These are phyloP conservation scores for Vespertilio murinus DNA, from an alignment of 2,797 vertebrate species.

Conservation along the genomic window DNA sequence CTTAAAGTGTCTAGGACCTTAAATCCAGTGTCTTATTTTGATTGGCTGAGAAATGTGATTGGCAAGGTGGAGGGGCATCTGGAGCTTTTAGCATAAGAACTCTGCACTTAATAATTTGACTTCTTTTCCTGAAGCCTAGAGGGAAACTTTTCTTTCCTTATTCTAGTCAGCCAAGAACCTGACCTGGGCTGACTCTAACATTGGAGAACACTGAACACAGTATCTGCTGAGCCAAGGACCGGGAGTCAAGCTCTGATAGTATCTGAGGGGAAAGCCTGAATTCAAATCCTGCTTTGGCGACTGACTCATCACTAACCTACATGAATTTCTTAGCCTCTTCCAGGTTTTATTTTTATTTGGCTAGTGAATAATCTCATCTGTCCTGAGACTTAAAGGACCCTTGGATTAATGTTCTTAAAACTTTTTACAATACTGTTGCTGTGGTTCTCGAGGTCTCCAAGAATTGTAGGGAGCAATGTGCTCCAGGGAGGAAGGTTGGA, in stretches of 20 bases:
- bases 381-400: neutral
- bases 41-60: constrained; percentile 61
- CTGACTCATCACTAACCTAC: constrained; percentile 2
- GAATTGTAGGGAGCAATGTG: neutral
- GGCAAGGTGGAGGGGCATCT: constrained; percentile 43
- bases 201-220: constrained; percentile 36
- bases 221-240: constrained; percentile 37
- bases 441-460: constrained; percentile 11
- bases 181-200: constrained; percentile 70
- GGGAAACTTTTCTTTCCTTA: constrained; percentile 63
- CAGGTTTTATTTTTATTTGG: constrained; percentile 50
- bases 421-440: neutral
- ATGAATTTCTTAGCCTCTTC: constrained; percentile 54
- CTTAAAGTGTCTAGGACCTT: constrained; percentile 47
- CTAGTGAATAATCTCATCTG: constrained; percentile 33
- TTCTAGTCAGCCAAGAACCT: constrained; percentile 70
- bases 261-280: constrained; percentile 59
- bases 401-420: neutral
- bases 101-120: constrained; percentile 60
- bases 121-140: constrained; percentile 69
- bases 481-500: neutral
- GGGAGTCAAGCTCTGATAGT: neutral
- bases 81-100: constrained; percentile 46
- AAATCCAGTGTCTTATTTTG: constrained; percentile 56
- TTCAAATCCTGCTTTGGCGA: constrained; percentile 53